A percentile compares a stretch with the other conserved stretches of the same genome.
Conservation (phyloP, 1,140 invertebrate genomes). For the Trachelipus rathkii region DNA sequence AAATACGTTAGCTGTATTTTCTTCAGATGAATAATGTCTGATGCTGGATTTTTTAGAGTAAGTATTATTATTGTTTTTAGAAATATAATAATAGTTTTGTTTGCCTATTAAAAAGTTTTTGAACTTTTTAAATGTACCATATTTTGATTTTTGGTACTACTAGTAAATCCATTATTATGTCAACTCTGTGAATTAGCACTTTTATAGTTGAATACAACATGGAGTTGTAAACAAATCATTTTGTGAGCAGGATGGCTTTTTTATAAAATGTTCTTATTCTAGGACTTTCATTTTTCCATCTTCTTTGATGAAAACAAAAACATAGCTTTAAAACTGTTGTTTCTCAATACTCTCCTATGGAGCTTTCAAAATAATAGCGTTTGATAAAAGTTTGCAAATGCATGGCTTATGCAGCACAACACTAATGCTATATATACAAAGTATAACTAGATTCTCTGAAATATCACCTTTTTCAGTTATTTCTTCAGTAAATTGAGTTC, state of each 20-base stretch:
- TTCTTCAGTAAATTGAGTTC: too few relatives aligned
- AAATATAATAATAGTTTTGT: constrained; percentile 1
- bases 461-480: too few relatives aligned
- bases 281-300: constrained; percentile 12
- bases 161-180: not conserved
- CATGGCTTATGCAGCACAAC: too few relatives aligned
- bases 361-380: too few relatives aligned
- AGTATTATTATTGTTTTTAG: constrained; percentile 37
- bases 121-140: too few relatives aligned
- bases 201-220: constrained; percentile 21
- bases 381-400: too few relatives aligned
- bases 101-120: not conserved
- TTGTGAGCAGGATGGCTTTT: not conserved
- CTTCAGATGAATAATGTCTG: constrained; percentile 48
- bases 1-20: too few relatives aligned
- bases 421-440: too few relatives aligned
- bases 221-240: constrained; percentile 10
- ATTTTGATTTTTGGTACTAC: constrained; percentile 21
- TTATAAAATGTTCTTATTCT: too few relatives aligned
- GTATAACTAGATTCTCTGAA: too few relatives aligned
- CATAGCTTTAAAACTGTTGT: too few relatives aligned
- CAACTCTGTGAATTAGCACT: constrained; percentile 4
- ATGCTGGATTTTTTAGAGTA: constrained; percentile 57
- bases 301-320: constrained; percentile 8
- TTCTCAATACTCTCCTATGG: too few relatives aligned